phyloP scores from a whole-genome alignment of 1,140 invertebrate genomes.

The Drosophila subobscura region DNA sequence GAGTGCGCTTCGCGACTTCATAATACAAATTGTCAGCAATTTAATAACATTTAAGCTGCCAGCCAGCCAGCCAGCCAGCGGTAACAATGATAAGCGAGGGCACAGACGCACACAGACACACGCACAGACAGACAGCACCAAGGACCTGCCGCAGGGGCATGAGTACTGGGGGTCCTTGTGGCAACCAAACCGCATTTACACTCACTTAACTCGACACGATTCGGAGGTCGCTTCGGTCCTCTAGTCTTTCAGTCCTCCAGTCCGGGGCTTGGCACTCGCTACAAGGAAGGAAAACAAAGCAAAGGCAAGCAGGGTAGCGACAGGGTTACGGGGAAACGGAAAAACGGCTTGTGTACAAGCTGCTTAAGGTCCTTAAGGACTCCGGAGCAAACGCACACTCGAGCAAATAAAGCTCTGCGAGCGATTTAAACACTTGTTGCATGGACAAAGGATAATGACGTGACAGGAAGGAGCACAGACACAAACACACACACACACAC shows the following conservation, averaged over 20 bases:
- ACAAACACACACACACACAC: slow-evolving; percentile 14
- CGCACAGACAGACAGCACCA: neutral
- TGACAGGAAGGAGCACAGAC: slow-evolving; percentile 40
- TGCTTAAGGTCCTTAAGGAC: slow-evolving; percentile 72
- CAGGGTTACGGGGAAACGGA: slow-evolving; percentile 1
- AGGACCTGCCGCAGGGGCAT: slow-evolving; percentile 26
- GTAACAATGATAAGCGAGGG: slow-evolving; percentile 48
- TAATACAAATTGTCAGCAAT: slow-evolving; percentile 74
- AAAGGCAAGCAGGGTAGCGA: slow-evolving; percentile 33
- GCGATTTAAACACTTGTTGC: slow-evolving; percentile 77
- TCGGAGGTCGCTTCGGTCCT: slow-evolving; percentile 32
- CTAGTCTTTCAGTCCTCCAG: too few species aligned
- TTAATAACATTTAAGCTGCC: slow-evolving; percentile 77
- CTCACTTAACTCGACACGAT: slow-evolving; percentile 71
- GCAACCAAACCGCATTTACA: slow-evolving; percentile 71
- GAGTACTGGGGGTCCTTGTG: slow-evolving; percentile 32
- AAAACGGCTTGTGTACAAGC: slow-evolving; percentile 65
- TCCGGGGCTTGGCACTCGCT: slow-evolving; percentile 13
- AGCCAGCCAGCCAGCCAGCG: slow-evolving; percentile 47
- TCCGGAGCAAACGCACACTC: slow-evolving; percentile 23
- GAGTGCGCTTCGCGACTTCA: slow-evolving; percentile 32
- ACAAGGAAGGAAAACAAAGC: slow-evolving; percentile 68
- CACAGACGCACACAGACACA: slow-evolving; percentile 7
- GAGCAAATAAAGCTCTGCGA: slow-evolving; percentile 71
- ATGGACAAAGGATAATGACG: slow-evolving; percentile 74